These are phyloP conservation scores for Physocephala rufipes DNA, from an alignment of 2,888 invertebrate genomes.

Conservation along the genomic window DNA sequence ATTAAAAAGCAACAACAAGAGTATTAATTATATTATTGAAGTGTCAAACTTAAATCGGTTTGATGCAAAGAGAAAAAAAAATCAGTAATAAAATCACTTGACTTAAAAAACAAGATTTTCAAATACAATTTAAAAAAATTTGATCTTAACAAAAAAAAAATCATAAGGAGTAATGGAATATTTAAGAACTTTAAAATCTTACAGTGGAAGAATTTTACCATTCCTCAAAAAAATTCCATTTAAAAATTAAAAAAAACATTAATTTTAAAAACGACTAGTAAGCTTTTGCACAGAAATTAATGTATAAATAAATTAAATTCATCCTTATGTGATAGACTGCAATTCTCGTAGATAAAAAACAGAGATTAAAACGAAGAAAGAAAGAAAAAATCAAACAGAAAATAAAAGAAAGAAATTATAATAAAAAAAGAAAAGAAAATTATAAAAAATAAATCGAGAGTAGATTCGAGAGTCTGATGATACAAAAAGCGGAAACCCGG, in stretches of 20 bases:
- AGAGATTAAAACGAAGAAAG: slow-evolving; percentile 21
- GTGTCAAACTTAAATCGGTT: not conserved
- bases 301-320: slow-evolving; percentile 16
- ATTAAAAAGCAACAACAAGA: not conserved
- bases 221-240: too few relatives aligned
- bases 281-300: too few relatives aligned
- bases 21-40: not conserved
- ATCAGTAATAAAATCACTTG: not conserved
- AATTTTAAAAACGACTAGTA: too few relatives aligned
- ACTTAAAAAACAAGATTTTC: too few relatives aligned
- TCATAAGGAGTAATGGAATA: not conserved
- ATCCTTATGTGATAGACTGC: slow-evolving; percentile 19
- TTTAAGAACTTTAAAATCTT: too few relatives aligned
- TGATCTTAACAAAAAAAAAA: too few relatives aligned
- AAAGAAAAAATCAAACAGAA: slow-evolving; percentile 11
- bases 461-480: too few relatives aligned
- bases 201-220: too few relatives aligned
- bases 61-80: not conserved
- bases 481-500: not conserved
- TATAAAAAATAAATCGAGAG: not conserved
- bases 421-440: not conserved
- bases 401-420: not conserved
- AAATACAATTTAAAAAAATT: too few relatives aligned
- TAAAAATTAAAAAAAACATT: too few relatives aligned
- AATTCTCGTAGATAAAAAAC: slow-evolving; percentile 32